These are phyloP conservation scores for Semnopithecus entellus DNA, from an alignment of 2,113 vertebrate species.

Conservation along the genomic window DNA sequence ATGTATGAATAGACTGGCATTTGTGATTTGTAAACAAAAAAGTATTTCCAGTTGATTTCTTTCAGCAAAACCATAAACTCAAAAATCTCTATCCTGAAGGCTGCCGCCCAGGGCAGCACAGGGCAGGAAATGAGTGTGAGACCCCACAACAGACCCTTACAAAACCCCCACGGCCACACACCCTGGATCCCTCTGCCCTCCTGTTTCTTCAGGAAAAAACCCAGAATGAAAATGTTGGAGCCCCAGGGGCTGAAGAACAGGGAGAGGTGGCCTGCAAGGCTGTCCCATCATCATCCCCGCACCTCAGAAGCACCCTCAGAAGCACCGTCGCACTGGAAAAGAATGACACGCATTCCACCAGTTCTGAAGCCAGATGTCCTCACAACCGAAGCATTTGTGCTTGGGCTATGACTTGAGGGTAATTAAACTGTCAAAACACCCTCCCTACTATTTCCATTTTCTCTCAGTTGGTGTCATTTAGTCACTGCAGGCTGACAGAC, in stretches of 20 bases:
- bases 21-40: background rate
- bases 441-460: background rate
- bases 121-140: background rate
- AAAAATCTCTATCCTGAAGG: background rate
- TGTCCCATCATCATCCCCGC: background rate
- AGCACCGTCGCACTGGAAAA: accelerated
- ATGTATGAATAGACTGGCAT: background rate
- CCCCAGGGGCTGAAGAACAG: background rate
- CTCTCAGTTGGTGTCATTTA: background rate
- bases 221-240: background rate
- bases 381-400: background rate
- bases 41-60: background rate
- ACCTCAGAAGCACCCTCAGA: background rate
- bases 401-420: background rate
- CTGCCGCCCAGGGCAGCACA: background rate
- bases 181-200: too few relatives aligned
- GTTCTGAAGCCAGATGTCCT: background rate
- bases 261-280: too few relatives aligned
- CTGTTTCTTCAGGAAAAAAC: background rate
- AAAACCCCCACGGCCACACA: accelerated
- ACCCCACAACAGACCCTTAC: background rate
- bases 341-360: background rate
- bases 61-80: background rate
- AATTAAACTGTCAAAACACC: background rate
- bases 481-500: background rate